Evolutionary conservation across 1,140 invertebrate species (phyloP), one percentile per base, ranked within the genome.

Genomic region (Eupristina koningsbergeri): DNA sequence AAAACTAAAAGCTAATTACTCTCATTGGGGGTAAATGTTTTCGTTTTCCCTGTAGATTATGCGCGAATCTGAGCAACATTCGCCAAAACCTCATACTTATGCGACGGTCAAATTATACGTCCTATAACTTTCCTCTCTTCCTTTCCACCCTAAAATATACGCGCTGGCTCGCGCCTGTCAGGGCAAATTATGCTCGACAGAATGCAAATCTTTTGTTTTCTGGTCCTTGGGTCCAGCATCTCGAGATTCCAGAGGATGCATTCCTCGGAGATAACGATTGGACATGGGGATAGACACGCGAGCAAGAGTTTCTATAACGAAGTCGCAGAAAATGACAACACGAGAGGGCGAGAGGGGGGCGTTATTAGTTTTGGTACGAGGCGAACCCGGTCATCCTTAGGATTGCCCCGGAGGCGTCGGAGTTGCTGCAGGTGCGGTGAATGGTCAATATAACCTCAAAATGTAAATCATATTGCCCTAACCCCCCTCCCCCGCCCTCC

Each of bases 381-480:
- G 53, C 58, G 87, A 91, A 89, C 83, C 88, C 90, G 89, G 90
- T 91, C 89, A 91, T 91, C 89, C 88, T 87, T 87, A 87, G 87
- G 83, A 84, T 76, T 83, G 73, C 83, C 86, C 86, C 84, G 83
- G 84, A 85, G 87, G 87, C 89, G 73, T 87, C 83, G 84, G 81
- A 84, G 85, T 88, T 89, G 91, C 86, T 92, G 89, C 92, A 92
- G 92, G 91, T 92, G 92, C 84, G 89, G 88, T 85, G 90, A 92
- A 92, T 92, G 91, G 91, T 92, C 92, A 91, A 92, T 92, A 92
- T 92, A 90, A 89, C 89, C 88, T 85, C 89, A 92, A 92, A 92
- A 92, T 92, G 92, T 92, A 92, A 92, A 92, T 92, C 91, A 91
- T 91, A 92, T 92, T 92, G 89, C 90, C 88, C 85, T 88, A 88